Percentiles rank a stretch among this genome's conserved stretches.
phyloP scores from a whole-genome alignment of 2,113 vertebrate genomes.

The Hypomesus transpacificus region DNA sequence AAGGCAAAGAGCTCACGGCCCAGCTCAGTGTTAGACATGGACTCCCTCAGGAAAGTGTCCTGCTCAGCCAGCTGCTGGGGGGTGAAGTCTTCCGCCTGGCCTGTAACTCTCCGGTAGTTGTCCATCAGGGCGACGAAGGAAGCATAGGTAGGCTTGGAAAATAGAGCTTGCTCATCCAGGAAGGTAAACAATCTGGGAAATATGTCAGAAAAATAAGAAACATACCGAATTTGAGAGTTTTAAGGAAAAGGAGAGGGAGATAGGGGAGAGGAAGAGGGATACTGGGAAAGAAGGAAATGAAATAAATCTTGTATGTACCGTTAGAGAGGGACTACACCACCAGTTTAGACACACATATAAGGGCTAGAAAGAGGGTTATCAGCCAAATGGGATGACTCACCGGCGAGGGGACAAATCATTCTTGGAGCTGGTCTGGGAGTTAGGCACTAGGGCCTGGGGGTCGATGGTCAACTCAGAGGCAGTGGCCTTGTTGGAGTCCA shows the following conservation, averaged over 20 bases:
- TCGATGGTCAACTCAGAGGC: slow-evolving; percentile 73
- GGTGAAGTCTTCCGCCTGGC: slow-evolving; percentile 74
- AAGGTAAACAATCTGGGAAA: slow-evolving; percentile 77
- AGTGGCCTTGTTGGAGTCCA: slow-evolving; percentile 81
- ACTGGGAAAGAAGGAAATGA: too few relatives aligned
- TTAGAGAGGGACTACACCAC: not conserved
- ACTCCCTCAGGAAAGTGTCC: slow-evolving; percentile 77
- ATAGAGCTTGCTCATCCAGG: slow-evolving; percentile 80
- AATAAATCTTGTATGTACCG: not conserved
- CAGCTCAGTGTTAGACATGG: slow-evolving; percentile 79
- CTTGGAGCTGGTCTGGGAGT: slow-evolving; percentile 57
- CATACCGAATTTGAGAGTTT: not conserved
- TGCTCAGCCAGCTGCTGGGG: slow-evolving; percentile 80
- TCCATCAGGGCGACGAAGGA: slow-evolving; percentile 83
- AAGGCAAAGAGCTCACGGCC: slow-evolving; percentile 82
- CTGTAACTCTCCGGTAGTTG: slow-evolving; percentile 83
- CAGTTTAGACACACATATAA: too few relatives aligned
- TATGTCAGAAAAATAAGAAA: not conserved
- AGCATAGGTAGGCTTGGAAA: slow-evolving; percentile 83
- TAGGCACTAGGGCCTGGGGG: slow-evolving; percentile 68
- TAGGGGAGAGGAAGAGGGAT: accelerated
- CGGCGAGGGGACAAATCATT: slow-evolving; percentile 68
- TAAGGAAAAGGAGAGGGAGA: not conserved
- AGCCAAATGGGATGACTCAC: slow-evolving; percentile 65
- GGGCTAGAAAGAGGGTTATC: not conserved